A percentile compares a stretch with the other conserved stretches of the same genome.
phyloP scores from a whole-genome alignment of 2,888 invertebrate species.

The Schrankia costaestrigalis region DNA sequence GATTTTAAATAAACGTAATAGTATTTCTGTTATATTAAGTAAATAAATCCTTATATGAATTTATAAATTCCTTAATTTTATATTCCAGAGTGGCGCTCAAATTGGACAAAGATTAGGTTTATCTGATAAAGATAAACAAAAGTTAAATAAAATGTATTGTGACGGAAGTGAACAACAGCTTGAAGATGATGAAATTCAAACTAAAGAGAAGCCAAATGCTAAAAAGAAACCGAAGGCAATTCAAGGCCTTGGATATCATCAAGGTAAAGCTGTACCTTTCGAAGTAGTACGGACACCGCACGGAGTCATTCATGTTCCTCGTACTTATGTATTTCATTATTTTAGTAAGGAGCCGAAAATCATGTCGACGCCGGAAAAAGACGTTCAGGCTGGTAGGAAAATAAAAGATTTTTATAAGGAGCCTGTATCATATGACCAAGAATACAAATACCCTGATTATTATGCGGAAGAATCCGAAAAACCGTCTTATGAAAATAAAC shows the following conservation, averaged over 20 bases:
- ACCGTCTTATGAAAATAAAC: conserved; percentile 5
- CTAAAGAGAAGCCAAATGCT: conserved; percentile 43
- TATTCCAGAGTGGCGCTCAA: conserved; percentile 59
- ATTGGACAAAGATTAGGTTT: conserved; percentile 81
- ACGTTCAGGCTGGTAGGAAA: conserved; percentile 52
- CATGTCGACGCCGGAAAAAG: conserved; percentile 56
- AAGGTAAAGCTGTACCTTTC: conserved; percentile 75
- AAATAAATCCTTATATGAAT: too few species aligned
- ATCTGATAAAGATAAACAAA: conserved; percentile 79
- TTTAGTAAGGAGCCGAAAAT: conserved; percentile 69
- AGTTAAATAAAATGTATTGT: conserved; percentile 82
- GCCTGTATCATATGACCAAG: conserved; percentile 13
- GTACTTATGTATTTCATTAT: conserved; percentile 65
- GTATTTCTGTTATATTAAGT: too few species aligned
- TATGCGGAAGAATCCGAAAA: conserved; percentile 5
- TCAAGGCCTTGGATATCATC: conserved; percentile 72
- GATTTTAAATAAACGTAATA: too few species aligned
- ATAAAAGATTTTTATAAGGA: conserved; percentile 38
- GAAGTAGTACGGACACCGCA: conserved; percentile 59
- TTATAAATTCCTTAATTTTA: too few species aligned
- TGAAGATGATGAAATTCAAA: conserved; percentile 37
- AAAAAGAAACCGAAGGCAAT: conserved; percentile 71
- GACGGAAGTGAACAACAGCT: conserved; percentile 54
- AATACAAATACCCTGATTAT: conserved; percentile 15
- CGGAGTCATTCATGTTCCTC: conserved; percentile 52